These are phyloP conservation scores for Lasioglossum vierecki DNA, from an alignment of 2,888 invertebrate genomes.

Conservation along the genomic window DNA sequence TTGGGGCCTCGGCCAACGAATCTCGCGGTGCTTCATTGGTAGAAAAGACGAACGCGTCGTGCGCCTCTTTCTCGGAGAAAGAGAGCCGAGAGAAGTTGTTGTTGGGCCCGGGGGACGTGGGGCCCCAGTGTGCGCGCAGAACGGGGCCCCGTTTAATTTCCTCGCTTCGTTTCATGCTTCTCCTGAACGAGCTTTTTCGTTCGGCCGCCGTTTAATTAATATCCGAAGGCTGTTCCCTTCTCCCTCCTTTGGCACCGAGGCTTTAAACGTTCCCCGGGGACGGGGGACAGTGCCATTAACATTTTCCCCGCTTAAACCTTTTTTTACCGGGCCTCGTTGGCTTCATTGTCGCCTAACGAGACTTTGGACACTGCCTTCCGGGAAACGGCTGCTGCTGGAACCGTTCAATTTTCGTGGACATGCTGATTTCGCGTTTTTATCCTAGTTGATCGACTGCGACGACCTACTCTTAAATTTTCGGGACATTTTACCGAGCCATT, in stretches of 20 bases:
- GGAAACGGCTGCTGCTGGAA: neutral
- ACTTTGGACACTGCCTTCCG: neutral
- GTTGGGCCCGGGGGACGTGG: slow-evolving; percentile 3
- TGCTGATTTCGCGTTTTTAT: too few relatives aligned
- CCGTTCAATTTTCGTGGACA: too few relatives aligned
- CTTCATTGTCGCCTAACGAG: slow-evolving; percentile 7
- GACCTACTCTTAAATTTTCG: neutral
- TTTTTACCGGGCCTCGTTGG: neutral
- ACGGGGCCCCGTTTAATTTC: slow-evolving; percentile 50
- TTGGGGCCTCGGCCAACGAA: slow-evolving; percentile 18
- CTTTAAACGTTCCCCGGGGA: neutral
- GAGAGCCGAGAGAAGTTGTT: neutral
- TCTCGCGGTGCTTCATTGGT: slow-evolving; percentile 32
- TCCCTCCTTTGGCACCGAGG: neutral
- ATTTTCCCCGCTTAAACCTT: neutral
- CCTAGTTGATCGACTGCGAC: too few relatives aligned
- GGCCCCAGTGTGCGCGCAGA: slow-evolving; percentile 32
- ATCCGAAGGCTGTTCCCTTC: slow-evolving; percentile 16
- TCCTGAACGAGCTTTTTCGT: slow-evolving; percentile 47
- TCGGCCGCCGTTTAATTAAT: slow-evolving; percentile 54
- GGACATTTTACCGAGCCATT: too few relatives aligned
- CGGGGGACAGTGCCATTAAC: neutral
- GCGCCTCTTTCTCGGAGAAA: neutral
- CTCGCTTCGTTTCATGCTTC: slow-evolving; percentile 56
- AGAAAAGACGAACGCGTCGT: slow-evolving; percentile 21